Evolutionary conservation across 2,888 invertebrate genomes (phyloP).

Genomic region (Nomada fucata): DNA sequence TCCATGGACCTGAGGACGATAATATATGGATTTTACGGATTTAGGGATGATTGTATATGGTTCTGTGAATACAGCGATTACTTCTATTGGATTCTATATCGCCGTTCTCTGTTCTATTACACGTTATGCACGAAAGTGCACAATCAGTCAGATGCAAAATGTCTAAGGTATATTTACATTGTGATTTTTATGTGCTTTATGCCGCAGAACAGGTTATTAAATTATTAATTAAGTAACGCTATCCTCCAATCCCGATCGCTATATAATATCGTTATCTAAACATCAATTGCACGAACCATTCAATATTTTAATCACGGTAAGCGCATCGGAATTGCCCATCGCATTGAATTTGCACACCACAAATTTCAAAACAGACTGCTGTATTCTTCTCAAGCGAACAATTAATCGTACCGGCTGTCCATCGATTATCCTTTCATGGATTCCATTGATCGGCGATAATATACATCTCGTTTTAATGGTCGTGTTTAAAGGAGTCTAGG

Average conservation of each 20-base stretch:
- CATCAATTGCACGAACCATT: slow-evolving; percentile 1
- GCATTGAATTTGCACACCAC: not conserved
- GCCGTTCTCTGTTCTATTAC: too few species aligned
- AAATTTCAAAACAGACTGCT: not conserved
- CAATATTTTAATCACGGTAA: not conserved
- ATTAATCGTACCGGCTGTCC: slow-evolving; percentile 9
- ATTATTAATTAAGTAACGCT: slow-evolving; percentile 18
- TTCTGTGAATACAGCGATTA: too few species aligned
- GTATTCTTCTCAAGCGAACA: slow-evolving; percentile 2
- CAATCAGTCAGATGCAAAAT: not conserved
- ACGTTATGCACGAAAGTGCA: too few species aligned
- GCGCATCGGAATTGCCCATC: not conserved
- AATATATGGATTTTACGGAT: too few species aligned
- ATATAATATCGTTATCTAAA: not conserved
- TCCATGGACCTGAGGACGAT: too few species aligned
- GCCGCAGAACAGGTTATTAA: not conserved
- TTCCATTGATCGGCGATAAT: not conserved
- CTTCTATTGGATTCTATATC: too few species aligned
- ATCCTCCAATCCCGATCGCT: not conserved
- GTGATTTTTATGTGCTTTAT: not conserved
- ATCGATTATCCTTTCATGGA: slow-evolving; percentile 8
- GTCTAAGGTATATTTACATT: not conserved
- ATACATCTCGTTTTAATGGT: slow-evolving; percentile 10
- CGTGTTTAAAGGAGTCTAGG: slow-evolving; percentile 44
- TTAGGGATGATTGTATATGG: too few species aligned